phyloP scores from a whole-genome alignment of 2,888 invertebrate genomes.

The Brenthis ino region DNA sequence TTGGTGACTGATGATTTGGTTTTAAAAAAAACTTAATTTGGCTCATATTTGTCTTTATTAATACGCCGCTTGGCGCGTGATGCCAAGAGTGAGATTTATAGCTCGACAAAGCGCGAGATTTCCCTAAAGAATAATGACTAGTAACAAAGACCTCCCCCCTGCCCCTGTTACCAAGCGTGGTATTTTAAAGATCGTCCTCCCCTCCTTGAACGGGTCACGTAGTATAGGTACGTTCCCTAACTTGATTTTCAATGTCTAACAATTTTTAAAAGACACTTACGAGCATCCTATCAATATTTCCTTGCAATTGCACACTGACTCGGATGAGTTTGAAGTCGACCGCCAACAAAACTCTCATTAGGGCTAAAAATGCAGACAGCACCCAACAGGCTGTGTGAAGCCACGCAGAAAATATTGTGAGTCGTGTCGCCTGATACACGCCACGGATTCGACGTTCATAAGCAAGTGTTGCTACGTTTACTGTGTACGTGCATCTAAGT shows the following conservation, averaged over 20 bases:
- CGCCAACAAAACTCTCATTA: constrained; percentile 59
- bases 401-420: constrained; percentile 72
- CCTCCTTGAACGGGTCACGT: too few species aligned
- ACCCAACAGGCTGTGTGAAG: constrained; percentile 73
- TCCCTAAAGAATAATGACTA: too few species aligned
- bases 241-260: background rate
- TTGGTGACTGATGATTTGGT: too few species aligned
- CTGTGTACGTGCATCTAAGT: constrained; percentile 64
- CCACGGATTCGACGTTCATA: constrained; percentile 73
- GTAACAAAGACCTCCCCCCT: too few species aligned
- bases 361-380: constrained; percentile 57
- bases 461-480: constrained; percentile 69
- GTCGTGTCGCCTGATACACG: constrained; percentile 68
- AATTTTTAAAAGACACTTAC: constrained; percentile 45
- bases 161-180: too few species aligned
- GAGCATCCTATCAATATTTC: constrained; percentile 66
- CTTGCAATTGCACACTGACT: constrained; percentile 57
- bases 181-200: too few species aligned
- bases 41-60: too few species aligned
- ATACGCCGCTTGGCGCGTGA: too few species aligned
- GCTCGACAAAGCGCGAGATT: too few species aligned
- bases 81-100: too few species aligned
- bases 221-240: too few species aligned
- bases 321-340: constrained; percentile 72
- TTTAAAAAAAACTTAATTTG: too few species aligned